phyloP scores from a whole-genome alignment of 2,797 vertebrate genomes.

The Rhodeus uyekii region DNA sequence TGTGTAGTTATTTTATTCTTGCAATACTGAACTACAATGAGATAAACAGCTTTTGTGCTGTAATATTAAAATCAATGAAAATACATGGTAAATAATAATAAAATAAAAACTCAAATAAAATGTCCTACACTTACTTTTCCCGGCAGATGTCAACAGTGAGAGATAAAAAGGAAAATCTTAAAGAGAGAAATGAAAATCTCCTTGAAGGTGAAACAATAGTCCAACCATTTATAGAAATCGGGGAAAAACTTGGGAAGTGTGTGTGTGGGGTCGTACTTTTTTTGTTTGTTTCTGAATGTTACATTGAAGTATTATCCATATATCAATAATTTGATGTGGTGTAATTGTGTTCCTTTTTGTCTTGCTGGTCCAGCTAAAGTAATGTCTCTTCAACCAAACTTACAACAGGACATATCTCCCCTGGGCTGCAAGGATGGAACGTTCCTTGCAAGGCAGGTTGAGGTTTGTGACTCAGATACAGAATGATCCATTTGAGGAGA shows the following conservation, averaged over 20 bases:
- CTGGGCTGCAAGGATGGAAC: constrained; percentile 57
- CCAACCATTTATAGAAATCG: constrained; percentile 15
- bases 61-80: constrained; percentile 5
- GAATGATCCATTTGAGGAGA: constrained; percentile 19
- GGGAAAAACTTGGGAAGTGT: not conserved
- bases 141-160: constrained; percentile 68
- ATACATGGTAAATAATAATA: not conserved
- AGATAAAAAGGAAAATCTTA: constrained; percentile 61
- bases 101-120: not conserved
- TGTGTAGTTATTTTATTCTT: constrained; percentile 2
- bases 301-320: not conserved
- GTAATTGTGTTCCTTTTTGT: not conserved
- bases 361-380: constrained; percentile 62
- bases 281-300: constrained; percentile 3
- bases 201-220: constrained; percentile 70
- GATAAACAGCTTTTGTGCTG: not conserved
- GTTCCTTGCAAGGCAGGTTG: constrained; percentile 61
- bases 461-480: constrained; percentile 59
- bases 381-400: constrained; percentile 60
- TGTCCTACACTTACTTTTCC: constrained; percentile 46
- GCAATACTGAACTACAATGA: not conserved
- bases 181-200: constrained; percentile 62
- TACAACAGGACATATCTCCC: too few species aligned
- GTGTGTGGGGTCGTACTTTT: constrained; percentile 21
- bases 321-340: not conserved